Evolutionary conservation across 2,113 vertebrate species (phyloP), one percentile per base, ranked within the genome.

Genomic region (Aramus guarauna): DNA sequence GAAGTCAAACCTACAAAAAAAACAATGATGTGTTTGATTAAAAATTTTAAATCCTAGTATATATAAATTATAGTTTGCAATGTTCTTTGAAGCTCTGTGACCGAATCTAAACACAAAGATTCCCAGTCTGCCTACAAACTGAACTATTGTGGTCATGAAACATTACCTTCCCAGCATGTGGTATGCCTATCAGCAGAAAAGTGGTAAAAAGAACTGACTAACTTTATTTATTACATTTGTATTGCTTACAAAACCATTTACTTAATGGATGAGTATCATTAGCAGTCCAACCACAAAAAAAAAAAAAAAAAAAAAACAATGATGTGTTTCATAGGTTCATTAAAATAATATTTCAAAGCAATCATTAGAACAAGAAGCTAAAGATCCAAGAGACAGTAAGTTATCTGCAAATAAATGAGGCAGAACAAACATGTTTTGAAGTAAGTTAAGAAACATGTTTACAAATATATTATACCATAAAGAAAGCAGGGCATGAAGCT

Each of bases 221-320:
- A 98, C 98, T 98, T 98, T 98, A 98, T 98, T 98, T 98, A 98
- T 98, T 98, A 98, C 98, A 98, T 98, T 99, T 98, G 97, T 97
- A 98, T 98, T 98, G 98, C 98, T 98, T 98, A 98, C 98, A 98
- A 98, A 99, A 98, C 98, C 98, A 99, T 99, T 99, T 99, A 98
- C 98, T 98, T 99, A 99, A 99, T 99, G 98, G 98, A 99, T 99
- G 98, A 98, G 97, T 98, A 98, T 98, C 99, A 99, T 99, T 99
- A 99, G 98, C 96, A 98, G 98, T 98, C 98, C 98, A 98, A 98
- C 98, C 98, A 98, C 98, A 98, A 98, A 98, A 98, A 98, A 98
- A 98, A 98, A 98, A 98, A 98, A 98, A 98, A 98, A 98, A 98
- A 98, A 97, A 98, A 98, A 98, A 97, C 98, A 98, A 98, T 98